Conservation (phyloP, 1,140 invertebrate species). For the Cydia fagiglandana region DNA sequence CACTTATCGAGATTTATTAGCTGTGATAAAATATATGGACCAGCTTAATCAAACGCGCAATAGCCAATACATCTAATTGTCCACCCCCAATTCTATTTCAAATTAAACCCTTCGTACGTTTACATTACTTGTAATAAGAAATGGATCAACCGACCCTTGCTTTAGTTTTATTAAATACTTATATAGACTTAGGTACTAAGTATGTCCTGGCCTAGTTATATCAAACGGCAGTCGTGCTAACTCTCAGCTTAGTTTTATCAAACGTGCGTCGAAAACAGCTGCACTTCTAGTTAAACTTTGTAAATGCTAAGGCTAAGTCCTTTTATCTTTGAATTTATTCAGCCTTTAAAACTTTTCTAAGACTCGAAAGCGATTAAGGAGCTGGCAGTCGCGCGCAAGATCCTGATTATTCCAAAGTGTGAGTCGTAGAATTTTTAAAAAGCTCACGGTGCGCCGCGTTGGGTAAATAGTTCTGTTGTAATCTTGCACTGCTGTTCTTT, state of each 20-base stretch:
- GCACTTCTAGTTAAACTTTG: conserved; percentile 25
- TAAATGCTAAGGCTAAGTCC: conserved; percentile 22
- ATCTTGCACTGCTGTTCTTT: conserved; percentile 48
- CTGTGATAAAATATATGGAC: not conserved
- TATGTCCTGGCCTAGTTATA: not conserved
- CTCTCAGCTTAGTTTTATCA: conserved; percentile 14
- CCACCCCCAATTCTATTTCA: too few species aligned
- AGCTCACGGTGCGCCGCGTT: conserved; percentile 57
- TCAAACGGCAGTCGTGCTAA: conserved; percentile 1
- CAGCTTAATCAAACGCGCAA: not conserved
- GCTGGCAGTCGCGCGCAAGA: conserved; percentile 23
- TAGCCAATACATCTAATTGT: not conserved
- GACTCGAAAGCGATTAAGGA: conserved; percentile 30
- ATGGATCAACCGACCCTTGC: not conserved
- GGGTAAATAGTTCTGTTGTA: conserved; percentile 64
- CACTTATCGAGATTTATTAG: too few species aligned
- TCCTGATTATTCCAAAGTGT: conserved; percentile 33
- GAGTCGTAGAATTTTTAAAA: conserved; percentile 71
- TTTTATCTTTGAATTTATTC: conserved; percentile 32
- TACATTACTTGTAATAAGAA: not conserved
- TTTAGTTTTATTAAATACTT: not conserved
- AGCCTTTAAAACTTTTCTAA: conserved; percentile 32
- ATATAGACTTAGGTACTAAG: not conserved
- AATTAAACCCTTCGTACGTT: not conserved
- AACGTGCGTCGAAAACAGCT: conserved; percentile 25